phyloP scores from a whole-genome alignment of 2,797 vertebrate genomes.

The Lindbergichthys nudifrons region DNA sequence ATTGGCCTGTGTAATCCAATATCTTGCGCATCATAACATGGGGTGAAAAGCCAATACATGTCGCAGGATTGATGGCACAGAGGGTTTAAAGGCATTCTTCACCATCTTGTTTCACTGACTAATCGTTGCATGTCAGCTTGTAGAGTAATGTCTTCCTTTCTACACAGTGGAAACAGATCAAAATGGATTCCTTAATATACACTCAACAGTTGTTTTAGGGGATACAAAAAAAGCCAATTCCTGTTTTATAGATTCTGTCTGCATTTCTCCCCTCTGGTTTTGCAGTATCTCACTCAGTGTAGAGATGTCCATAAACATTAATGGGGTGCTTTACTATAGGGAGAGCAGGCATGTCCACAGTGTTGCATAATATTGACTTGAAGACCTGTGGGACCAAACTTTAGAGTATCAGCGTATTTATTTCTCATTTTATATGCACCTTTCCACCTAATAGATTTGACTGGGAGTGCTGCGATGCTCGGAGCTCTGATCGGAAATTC shows the following conservation, averaged over 20 bases:
- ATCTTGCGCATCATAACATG: constrained; percentile 42
- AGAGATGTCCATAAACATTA: constrained; percentile 58
- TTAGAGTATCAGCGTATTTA: constrained; percentile 64
- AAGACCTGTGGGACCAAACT: constrained; percentile 62
- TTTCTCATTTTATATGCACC: constrained; percentile 69
- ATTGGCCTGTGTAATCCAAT: constrained; percentile 45
- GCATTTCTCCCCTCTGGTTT: constrained; percentile 28
- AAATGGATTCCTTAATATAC: constrained; percentile 33
- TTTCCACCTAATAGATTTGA: constrained; percentile 73
- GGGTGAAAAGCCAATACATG: constrained; percentile 28
- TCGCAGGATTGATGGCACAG: constrained; percentile 41
- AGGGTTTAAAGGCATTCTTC: constrained; percentile 49
- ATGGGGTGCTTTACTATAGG: constrained; percentile 46
- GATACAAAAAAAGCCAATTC: constrained; percentile 9
- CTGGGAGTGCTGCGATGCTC: constrained; percentile 60
- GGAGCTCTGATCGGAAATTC: constrained; percentile 78
- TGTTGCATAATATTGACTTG: constrained; percentile 69
- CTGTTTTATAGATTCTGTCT: constrained; percentile 37
- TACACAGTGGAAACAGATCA: constrained; percentile 19
- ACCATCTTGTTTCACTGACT: constrained; percentile 46
- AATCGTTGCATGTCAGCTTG: constrained; percentile 37
- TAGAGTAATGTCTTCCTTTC: constrained; percentile 15
- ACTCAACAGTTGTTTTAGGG: constrained; percentile 19
- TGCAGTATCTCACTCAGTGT: constrained; percentile 25
- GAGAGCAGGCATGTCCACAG: constrained; percentile 44